Conservation (phyloP, 2,888 invertebrate genomes). For the Aphodius granarius region DNA sequence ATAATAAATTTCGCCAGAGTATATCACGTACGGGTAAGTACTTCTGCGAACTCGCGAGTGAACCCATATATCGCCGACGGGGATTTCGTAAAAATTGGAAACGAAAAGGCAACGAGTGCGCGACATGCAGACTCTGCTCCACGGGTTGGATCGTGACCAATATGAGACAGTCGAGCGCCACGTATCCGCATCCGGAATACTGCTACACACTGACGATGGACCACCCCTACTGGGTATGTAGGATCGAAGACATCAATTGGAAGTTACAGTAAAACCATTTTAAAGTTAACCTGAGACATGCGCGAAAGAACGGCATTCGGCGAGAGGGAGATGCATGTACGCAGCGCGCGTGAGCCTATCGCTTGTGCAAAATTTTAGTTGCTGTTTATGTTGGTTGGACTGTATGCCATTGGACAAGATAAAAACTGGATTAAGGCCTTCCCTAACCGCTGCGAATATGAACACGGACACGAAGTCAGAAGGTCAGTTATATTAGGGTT, state of each 20-base stretch:
- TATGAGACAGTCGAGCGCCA: conserved; percentile 2
- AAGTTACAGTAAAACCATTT: no score
- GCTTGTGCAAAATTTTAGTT: no score
- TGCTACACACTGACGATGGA: neutral
- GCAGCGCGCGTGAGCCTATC: no score
- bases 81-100: conserved; percentile 9
- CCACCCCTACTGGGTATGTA: neutral
- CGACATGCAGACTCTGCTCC: conserved; percentile 14
- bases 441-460: no score
- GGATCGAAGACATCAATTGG: neutral
- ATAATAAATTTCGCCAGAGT: conserved; percentile 24
- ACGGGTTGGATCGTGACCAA: conserved; percentile 19
- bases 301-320: no score
- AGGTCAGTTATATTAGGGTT: no score
- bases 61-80: conserved; percentile 17
- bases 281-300: no score
- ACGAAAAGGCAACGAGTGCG: conserved; percentile 6
- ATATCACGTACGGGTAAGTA: conserved; percentile 17
- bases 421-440: no score
- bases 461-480: no score
- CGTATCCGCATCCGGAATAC: conserved; percentile 19
- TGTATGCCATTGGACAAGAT: no score
- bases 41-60: conserved; percentile 19
- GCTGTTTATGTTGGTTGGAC: no score
- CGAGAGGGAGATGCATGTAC: no score